Percentiles rank a stretch among this genome's conserved stretches.
These are phyloP conservation scores for Phaonia tiefii DNA, from an alignment of 2,888 invertebrate species.

Conservation along the genomic window DNA sequence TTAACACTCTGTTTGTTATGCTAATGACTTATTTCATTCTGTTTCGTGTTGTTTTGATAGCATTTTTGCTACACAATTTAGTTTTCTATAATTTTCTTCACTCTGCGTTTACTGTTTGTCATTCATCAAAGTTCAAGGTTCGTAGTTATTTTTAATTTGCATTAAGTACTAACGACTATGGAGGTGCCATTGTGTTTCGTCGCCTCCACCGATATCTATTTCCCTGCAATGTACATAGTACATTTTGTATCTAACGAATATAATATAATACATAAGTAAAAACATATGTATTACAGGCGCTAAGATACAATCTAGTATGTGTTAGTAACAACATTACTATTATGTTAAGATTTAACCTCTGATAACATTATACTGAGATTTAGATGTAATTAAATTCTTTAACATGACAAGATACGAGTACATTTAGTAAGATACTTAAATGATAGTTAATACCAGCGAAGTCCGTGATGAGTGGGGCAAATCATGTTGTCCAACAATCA, in stretches of 20 bases:
- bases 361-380: neutral
- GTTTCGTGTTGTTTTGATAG: neutral
- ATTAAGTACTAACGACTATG: constrained; percentile 4
- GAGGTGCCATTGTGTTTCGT: neutral
- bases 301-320: neutral
- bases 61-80: neutral
- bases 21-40: constrained; percentile 24
- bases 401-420: too few relatives aligned
- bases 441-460: too few relatives aligned
- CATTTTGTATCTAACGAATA: neutral
- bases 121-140: constrained; percentile 33
- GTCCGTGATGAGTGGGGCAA: too few relatives aligned
- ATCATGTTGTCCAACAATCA: too few relatives aligned
- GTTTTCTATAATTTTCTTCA: neutral
- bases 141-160: constrained; percentile 14
- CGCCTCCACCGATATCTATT: neutral
- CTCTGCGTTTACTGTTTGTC: neutral
- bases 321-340: neutral
- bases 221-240: neutral
- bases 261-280: too few relatives aligned
- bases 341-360: constrained; percentile 17
- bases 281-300: too few relatives aligned
- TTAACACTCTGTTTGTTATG: constrained; percentile 28
- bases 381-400: too few relatives aligned
- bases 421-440: too few relatives aligned